phyloP scores from a whole-genome alignment of 2,797 vertebrate species.

The Lepilemur septentrionalis region DNA sequence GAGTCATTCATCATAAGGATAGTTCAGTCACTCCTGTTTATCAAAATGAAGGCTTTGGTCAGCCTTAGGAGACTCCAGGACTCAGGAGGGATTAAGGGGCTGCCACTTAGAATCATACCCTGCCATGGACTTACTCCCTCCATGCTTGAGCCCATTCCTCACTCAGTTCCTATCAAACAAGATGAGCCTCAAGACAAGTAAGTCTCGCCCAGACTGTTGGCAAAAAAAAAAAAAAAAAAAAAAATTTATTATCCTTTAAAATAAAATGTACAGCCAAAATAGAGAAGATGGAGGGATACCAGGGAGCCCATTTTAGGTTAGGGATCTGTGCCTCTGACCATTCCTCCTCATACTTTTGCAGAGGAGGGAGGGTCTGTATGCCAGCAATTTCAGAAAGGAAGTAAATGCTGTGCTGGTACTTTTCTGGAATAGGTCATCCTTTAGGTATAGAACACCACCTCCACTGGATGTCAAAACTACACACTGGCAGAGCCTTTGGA shows the following conservation, averaged over 20 bases:
- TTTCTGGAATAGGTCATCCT: background rate
- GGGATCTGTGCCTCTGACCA: constrained; percentile 4
- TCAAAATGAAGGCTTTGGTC: background rate
- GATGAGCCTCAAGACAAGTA: background rate
- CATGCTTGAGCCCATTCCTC: background rate
- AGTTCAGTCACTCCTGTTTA: background rate
- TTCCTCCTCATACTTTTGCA: background rate
- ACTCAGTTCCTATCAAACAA: background rate
- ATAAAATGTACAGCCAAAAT: constrained; percentile 61
- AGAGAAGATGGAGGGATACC: background rate
- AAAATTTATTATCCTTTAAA: constrained; percentile 66
- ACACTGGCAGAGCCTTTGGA: background rate
- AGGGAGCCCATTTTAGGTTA: background rate
- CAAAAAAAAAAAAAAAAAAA: constrained; percentile 31
- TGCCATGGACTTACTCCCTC: background rate
- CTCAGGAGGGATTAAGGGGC: background rate
- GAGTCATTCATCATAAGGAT: background rate
- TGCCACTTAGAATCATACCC: background rate
- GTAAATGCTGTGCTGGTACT: background rate
- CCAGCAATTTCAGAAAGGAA: constrained; percentile 1
- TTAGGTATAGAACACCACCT: background rate
- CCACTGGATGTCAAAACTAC: background rate
- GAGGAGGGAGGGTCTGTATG: background rate
- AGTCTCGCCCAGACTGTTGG: constrained; percentile 4
- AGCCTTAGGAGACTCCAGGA: background rate